These are phyloP conservation scores for Prunella himalayana DNA, from an alignment of 2,113 vertebrate species.

Conservation along the genomic window DNA sequence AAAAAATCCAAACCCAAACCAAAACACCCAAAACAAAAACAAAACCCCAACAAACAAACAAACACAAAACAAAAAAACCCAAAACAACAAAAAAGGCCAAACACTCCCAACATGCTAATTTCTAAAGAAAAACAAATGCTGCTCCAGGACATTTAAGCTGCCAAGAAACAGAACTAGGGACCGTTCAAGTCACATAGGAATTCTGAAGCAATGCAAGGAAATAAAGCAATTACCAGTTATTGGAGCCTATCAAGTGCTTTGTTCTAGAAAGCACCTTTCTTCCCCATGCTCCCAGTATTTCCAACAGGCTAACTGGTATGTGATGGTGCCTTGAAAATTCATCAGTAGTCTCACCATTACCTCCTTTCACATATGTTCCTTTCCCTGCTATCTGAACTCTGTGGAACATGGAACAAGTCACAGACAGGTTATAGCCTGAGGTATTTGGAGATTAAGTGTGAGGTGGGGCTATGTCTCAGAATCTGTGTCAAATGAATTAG, in stretches of 20 bases:
- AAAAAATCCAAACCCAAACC: too few species aligned
- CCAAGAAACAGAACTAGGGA: not conserved
- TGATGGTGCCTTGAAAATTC: not conserved
- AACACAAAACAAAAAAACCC: too few species aligned
- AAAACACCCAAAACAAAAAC: too few species aligned
- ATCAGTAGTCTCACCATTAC: not conserved
- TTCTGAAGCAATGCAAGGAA: not conserved
- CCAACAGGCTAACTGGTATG: not conserved
- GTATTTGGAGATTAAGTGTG: not conserved
- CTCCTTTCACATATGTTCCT: not conserved
- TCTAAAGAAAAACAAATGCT: not conserved
- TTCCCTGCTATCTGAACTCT: not conserved
- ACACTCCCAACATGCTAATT: not conserved
- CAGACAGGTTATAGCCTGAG: not conserved
- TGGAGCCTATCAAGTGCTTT: not conserved
- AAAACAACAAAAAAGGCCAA: not conserved
- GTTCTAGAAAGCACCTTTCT: not conserved
- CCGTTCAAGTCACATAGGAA: rapidly evolving
- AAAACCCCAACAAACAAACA: not conserved
- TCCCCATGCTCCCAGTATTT: not conserved
- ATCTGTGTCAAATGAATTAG: slow-evolving; percentile 16
- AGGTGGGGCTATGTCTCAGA: not conserved
- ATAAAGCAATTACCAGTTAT: not conserved
- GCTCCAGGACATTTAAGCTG: not conserved
- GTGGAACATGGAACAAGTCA: not conserved